These are phyloP conservation scores for Pardalotus punctatus DNA, from an alignment of 2,113 vertebrate genomes.

Conservation along the genomic window DNA sequence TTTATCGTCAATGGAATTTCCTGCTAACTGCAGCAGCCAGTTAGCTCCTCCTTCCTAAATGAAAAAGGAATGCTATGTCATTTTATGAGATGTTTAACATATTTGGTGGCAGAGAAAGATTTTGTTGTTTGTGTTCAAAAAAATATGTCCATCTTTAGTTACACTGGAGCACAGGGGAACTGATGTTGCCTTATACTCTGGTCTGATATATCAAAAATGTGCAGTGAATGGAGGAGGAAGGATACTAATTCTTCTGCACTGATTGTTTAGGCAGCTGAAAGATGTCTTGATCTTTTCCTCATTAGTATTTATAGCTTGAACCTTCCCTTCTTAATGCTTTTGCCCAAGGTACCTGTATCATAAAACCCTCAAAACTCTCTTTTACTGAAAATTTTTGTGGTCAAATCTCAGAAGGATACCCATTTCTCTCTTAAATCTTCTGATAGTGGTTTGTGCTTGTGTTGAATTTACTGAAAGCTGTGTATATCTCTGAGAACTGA, in stretches of 20 bases:
- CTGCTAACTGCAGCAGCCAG: neutral
- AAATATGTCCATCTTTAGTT: neutral
- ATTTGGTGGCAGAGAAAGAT: neutral
- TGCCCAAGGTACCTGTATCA: neutral
- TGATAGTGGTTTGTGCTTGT: neutral
- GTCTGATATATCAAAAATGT: neutral
- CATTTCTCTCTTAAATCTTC: neutral
- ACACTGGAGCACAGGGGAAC: neutral
- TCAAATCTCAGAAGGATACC: neutral
- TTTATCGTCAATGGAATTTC: conserved; percentile 52
- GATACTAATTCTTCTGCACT: neutral
- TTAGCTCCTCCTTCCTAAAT: neutral
- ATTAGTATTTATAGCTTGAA: neutral
- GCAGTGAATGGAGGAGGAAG: neutral
- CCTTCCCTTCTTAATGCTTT: neutral
- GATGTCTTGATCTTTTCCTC: neutral
- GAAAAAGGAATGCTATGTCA: neutral
- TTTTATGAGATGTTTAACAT: conserved; percentile 35
- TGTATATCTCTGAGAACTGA: neutral
- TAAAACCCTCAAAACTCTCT: neutral
- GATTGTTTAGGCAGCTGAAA: neutral
- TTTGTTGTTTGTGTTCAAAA: neutral
- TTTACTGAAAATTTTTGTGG: neutral
- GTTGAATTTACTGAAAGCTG: neutral
- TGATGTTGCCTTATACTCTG: neutral